Evolutionary conservation across 2,888 invertebrate species (phyloP).

Genomic region (Napeogenes sylphis): DNA sequence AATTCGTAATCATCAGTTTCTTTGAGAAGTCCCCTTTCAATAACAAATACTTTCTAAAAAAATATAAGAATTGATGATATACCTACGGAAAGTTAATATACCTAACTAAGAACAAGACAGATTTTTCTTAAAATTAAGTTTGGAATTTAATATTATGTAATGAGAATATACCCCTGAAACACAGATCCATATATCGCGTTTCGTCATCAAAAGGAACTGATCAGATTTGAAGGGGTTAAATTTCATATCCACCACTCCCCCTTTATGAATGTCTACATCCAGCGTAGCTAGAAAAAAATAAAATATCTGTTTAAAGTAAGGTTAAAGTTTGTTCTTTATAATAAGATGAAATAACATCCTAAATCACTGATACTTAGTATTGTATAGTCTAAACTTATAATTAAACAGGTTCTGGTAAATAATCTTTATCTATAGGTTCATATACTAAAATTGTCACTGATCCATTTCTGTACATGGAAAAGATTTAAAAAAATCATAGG

Average conservation of each 20-base stretch:
- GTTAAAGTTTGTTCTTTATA: background rate
- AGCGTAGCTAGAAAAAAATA: slow-evolving; percentile 29
- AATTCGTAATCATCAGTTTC: slow-evolving; percentile 58
- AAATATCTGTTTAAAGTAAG: slow-evolving; percentile 3
- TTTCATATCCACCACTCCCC: slow-evolving; percentile 48
- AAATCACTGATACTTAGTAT: background rate
- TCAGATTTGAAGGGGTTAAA: slow-evolving; percentile 57
- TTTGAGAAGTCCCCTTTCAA: slow-evolving; percentile 54
- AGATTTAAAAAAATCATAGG: too few relatives aligned
- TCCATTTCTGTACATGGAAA: too few relatives aligned
- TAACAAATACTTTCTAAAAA: slow-evolving; percentile 53
- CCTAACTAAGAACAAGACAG: background rate
- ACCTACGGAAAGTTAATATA: background rate
- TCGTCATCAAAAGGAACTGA: slow-evolving; percentile 59
- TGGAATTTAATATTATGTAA: background rate
- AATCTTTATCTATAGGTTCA: too few relatives aligned
- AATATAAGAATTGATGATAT: background rate
- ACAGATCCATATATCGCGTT: slow-evolving; percentile 58
- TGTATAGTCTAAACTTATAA: background rate
- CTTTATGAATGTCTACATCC: slow-evolving; percentile 37
- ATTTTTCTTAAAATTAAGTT: background rate
- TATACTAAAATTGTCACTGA: too few relatives aligned
- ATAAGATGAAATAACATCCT: too few relatives aligned
- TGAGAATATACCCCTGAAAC: slow-evolving; percentile 46
- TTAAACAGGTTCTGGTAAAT: too few relatives aligned